Percentiles rank a stretch among this genome's conserved stretches.
phyloP scores from a whole-genome alignment of 2,888 invertebrate species.

The Petrolisthes cinctipes region DNA sequence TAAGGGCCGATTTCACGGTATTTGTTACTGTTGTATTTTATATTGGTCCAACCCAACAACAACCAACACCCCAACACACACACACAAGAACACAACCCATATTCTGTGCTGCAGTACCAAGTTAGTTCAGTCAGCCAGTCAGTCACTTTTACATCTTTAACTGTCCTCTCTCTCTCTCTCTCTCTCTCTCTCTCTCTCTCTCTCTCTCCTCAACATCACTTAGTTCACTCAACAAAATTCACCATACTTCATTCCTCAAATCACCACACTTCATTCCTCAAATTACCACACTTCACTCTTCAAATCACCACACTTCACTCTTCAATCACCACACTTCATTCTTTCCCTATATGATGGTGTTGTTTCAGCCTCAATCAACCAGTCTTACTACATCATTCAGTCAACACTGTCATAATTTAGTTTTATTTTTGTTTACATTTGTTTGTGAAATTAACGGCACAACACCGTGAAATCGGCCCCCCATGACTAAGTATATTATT shows the following conservation, averaged over 20 bases:
- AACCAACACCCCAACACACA: background rate
- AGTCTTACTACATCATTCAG: conserved; percentile 1
- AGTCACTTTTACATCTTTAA: too few relatives aligned
- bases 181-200: too few relatives aligned
- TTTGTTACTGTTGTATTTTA: background rate
- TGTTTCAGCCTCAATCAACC: background rate
- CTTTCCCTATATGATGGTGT: background rate
- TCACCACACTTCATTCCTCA: conserved; percentile 1
- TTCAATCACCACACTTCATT: conserved; percentile 11
- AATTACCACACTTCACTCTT: conserved; percentile 5
- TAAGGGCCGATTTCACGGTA: background rate
- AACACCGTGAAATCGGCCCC: too few relatives aligned
- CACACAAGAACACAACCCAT: background rate
- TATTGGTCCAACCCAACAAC: background rate
- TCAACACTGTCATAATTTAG: background rate
- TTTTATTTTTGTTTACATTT: background rate
- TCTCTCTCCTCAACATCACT: too few relatives aligned
- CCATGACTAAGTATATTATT: too few relatives aligned
- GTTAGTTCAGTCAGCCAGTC: too few relatives aligned
- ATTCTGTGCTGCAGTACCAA: too few relatives aligned
- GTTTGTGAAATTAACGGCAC: too few relatives aligned
- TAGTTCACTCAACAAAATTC: too few relatives aligned
- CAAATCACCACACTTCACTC: background rate
- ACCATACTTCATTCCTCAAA: background rate
- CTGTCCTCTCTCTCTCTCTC: too few relatives aligned